phyloP scores from a whole-genome alignment of 2,797 vertebrate genomes.

The Cyclura pinguis region DNA sequence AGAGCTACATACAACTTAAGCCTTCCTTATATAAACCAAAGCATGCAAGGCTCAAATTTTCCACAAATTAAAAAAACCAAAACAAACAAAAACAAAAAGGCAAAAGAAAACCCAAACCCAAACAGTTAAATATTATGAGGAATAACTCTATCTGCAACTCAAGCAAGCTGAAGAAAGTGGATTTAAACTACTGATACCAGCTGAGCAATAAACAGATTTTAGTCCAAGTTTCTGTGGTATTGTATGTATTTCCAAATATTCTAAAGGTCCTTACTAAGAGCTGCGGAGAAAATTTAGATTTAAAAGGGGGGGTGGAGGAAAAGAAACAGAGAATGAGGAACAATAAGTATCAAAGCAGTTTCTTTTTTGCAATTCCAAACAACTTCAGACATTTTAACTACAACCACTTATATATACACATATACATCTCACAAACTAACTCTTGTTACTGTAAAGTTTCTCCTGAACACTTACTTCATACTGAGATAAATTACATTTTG shows the following conservation, averaged over 20 bases:
- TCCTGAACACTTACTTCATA: constrained; percentile 32
- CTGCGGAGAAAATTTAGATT: background rate
- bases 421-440: background rate
- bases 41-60: background rate
- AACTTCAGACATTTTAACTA: background rate
- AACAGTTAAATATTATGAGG: background rate
- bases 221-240: background rate
- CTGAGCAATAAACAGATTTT: background rate
- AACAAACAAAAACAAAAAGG: background rate
- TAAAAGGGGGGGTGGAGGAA: background rate
- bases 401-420: background rate
- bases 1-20: background rate
- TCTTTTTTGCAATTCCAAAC: constrained; percentile 37
- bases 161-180: background rate
- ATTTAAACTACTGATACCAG: constrained; percentile 13
- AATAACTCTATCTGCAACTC: background rate
- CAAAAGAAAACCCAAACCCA: no score
- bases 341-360: background rate
- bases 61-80: background rate
- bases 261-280: background rate
- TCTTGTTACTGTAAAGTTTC: background rate
- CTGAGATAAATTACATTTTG: constrained; percentile 33
- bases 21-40: background rate
- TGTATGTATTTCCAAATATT: background rate
- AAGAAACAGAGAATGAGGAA: constrained; percentile 21